Percentiles rank a stretch among this genome's conserved stretches.
Evolutionary conservation across 2,888 invertebrate species (phyloP).

Genomic region (Sesamia inferens): DNA sequence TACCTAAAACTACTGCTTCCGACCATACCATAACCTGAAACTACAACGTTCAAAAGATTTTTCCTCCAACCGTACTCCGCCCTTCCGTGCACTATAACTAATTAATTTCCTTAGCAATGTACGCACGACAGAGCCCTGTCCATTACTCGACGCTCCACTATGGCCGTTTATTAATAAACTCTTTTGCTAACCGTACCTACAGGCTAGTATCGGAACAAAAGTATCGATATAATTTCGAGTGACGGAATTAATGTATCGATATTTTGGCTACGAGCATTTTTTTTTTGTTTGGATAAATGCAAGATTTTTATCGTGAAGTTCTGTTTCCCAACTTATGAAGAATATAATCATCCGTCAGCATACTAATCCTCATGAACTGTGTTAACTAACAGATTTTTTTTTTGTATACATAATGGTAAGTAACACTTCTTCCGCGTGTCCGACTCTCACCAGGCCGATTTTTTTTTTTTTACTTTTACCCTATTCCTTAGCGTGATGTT

Average conservation of each 20-base stretch:
- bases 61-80: conserved; percentile 52
- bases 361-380: no score
- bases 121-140: conserved; percentile 67
- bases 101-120: conserved; percentile 77
- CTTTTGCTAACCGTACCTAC: conserved; percentile 57
- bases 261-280: not conserved
- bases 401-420: no score
- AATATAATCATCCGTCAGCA: no score
- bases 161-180: conserved; percentile 75
- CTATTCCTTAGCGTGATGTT: no score
- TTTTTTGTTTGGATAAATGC: not conserved
- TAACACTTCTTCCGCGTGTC: no score
- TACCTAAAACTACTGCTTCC: not conserved
- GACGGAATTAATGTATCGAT: not conserved
- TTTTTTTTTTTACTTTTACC: no score
- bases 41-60: conserved; percentile 7
- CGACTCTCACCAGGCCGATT: no score
- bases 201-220: conserved; percentile 14
- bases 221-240: conserved; percentile 18
- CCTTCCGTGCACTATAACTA: conserved; percentile 73
- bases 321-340: no score
- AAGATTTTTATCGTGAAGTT: no score
- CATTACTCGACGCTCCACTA: conserved; percentile 69
- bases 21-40: not conserved
- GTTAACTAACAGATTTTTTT: no score